Evolutionary conservation across 1,140 invertebrate genomes (phyloP), one percentile per base, ranked within the genome.

Genomic region (Babylonia areolata): DNA sequence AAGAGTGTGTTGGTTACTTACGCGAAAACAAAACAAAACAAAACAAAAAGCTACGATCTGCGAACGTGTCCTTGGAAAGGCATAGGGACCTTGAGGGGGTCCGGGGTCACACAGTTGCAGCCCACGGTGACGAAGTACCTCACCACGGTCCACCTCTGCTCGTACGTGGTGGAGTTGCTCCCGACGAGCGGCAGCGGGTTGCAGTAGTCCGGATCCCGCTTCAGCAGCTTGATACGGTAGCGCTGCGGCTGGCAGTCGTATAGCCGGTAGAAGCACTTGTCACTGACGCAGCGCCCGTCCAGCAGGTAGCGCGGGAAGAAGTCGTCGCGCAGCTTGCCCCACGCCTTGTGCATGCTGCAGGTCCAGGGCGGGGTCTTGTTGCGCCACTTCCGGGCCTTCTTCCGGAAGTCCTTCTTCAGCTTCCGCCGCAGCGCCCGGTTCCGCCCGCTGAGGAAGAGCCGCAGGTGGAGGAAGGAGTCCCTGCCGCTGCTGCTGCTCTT

Each of bases 231-330:
- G 15, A 92, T 85, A n/a, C 86, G 84, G 84, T 92, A 92, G 58
- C 87, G 87, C 69, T 88, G 88, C 17, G 91, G 90, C 35, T 87
- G 85, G 88, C 91, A 92, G 37, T 90, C 87, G 81, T 92, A 90
- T 58, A 91, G 86, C 35, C 89, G 83, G 87, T 88, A 92, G 75
- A 91, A 91, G 85, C 91, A 92, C 73, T 89, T 91, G 54, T 90
- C 88, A 37, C 87, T 86, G 31, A 81, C 42, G 85, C 91, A 92
- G 31, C 81, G 58, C 37, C 88, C 90, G 17, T 90, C 88, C 75
- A 82, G 77, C 37, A 91, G 40, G 33, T 88, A 89, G 3, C 81
- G 78, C 2, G 91, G 90, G 85, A 90, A 92, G 82, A 89, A 88
- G 11, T 86, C 91, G 17, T 82, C 51, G 28, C 88, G 83, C 85